A percentile compares a stretch with the other conserved stretches of the same genome.
These are phyloP conservation scores for Caenorhabditis macrosperma DNA, from an alignment of 2,888 invertebrate genomes.

Conservation along the genomic window DNA sequence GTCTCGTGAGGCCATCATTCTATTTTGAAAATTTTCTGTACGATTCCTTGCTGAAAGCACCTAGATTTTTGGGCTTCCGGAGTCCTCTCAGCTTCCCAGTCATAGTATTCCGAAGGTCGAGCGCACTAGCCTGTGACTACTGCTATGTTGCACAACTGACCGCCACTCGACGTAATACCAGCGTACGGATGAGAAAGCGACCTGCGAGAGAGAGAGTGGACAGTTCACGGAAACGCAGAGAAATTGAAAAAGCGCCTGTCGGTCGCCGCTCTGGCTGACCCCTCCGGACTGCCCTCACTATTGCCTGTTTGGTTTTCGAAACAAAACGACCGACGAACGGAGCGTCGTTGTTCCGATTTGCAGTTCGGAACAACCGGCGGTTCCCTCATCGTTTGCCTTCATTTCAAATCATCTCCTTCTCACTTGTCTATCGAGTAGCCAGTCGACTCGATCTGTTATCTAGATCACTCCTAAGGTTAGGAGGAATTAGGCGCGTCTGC, in stretches of 20 bases:
- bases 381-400: background rate
- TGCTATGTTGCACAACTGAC: slow-evolving; percentile 44
- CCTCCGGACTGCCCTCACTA: background rate
- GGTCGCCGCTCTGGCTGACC: slow-evolving; percentile 5
- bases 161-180: background rate
- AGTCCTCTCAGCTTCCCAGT: too few relatives aligned
- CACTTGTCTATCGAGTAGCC: too few relatives aligned
- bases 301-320: slow-evolving; percentile 24
- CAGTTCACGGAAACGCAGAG: slow-evolving; percentile 6
- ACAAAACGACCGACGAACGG: background rate
- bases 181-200: background rate
- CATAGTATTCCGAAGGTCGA: too few relatives aligned
- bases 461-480: background rate
- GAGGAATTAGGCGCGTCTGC: background rate
- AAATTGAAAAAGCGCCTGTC: slow-evolving; percentile 36
- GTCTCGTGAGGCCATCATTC: too few relatives aligned
- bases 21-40: too few relatives aligned
- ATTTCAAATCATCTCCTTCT: too few relatives aligned
- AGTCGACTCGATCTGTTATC: too few relatives aligned
- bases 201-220: background rate
- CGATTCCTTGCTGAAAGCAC: too few relatives aligned
- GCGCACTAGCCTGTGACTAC: slow-evolving; percentile 15
- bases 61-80: too few relatives aligned
- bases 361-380: background rate
- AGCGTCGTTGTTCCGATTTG: background rate